Base-by-base conservation (phyloP, 2,888 invertebrate genomes). In the Hyposoter didymator region DNA sequence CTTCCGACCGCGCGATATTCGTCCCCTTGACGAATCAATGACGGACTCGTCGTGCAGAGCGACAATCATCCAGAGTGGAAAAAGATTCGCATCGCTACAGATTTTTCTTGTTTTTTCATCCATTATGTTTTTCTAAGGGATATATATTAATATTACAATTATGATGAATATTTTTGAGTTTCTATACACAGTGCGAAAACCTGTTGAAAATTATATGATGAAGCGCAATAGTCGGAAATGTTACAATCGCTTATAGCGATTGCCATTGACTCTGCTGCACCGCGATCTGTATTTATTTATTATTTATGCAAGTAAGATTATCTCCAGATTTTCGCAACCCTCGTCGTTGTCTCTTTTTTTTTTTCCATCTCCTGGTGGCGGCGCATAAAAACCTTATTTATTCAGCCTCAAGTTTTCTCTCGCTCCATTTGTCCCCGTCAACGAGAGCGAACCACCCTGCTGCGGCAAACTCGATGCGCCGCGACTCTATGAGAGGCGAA, bases 251-350 rank as follows among this genome's bases (percentile, higher is more conserved):
- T 35, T 0, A 28, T 8, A 14, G 22, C n/a, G 14, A 43, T 64
- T 55, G 43, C 49, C 47, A 35, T 35, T 52, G 62, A 32, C 70
- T 64, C n/a, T n/a, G n/a, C n/a, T n/a, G n/a, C 72, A 72, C 70
- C 49, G 49, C 73, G 72, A 67, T 81, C 45, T 78, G 78, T 84
- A 78, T 84, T 82, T 84, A 84, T 84, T 84, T 85, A 74, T 78
- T 81, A 84, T 78, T 84, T 82, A 84, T 82, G 78, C 39, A 82
- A 67, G 69, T 73, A 49, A 72, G 64, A 28, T 79, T 64, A 45
- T 32, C n/a, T 22, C 74, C 7, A n/a, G n/a, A 1, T 55, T 55
- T 55, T 12, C 55, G 55, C 55, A 19, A 55, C 22, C 19, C n/a
- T 19, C 64, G 43, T 17, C 28, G 39, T 28, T 28, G 28, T 28